A percentile compares a stretch with the other conserved stretches of the same genome.
These are phyloP conservation scores for Promerops cafer DNA, from an alignment of 2,113 vertebrate species.

Conservation along the genomic window DNA sequence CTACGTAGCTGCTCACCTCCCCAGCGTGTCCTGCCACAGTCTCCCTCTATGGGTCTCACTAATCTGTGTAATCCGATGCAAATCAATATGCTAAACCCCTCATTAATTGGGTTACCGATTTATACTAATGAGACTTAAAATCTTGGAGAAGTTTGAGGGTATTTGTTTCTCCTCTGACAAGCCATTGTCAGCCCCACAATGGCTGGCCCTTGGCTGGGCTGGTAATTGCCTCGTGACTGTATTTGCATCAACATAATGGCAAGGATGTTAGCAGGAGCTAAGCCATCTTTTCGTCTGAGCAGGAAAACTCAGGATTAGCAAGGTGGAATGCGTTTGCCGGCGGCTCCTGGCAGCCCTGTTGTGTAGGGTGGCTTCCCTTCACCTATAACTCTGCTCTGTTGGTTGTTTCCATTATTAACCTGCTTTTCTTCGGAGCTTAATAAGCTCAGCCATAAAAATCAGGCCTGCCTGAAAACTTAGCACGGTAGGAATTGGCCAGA, in stretches of 20 bases:
- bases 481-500: not conserved
- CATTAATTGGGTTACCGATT: constrained; percentile 24
- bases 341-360: not conserved
- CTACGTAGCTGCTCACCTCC: not conserved
- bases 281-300: not conserved
- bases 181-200: constrained; percentile 35
- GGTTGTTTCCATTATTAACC: constrained; percentile 37
- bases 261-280: constrained; percentile 27
- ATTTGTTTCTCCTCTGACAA: not conserved
- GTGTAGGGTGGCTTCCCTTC: not conserved
- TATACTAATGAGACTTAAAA: constrained; percentile 42
- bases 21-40: fast-evolving
- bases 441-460: constrained; percentile 35
- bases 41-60: not conserved
- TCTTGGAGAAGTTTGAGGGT: not conserved
- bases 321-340: not conserved
- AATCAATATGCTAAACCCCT: constrained; percentile 28
- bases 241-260: not conserved
- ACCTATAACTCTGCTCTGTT: not conserved
- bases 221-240: constrained; percentile 14
- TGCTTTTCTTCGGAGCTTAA: constrained; percentile 38
- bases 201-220: constrained; percentile 9
- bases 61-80: not conserved
- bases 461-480: constrained; percentile 16
- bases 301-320: not conserved